Evolutionary conservation across 2,888 invertebrate genomes (phyloP), one percentile per base, ranked within the genome.

Genomic region (Pyrgus malvae): DNA sequence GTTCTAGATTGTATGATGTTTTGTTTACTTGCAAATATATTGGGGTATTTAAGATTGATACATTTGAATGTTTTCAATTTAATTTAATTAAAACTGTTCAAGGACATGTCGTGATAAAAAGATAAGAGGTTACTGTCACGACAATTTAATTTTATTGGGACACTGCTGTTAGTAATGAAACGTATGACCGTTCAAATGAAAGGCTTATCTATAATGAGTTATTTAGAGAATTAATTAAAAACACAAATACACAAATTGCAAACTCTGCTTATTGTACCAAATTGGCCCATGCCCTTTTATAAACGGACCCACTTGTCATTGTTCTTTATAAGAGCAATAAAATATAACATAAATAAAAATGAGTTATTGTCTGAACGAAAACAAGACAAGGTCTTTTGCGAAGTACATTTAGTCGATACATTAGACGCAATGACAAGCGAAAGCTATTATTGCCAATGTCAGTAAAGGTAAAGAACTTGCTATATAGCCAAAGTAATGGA

Each of bases 141-240:
- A 46, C 25, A 11, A 46, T 21, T 35, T 46, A 16, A 46, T 25
- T 35, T 37, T 25, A 23, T 37, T 25, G 14, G n/a, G 12, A 31
- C 42, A 23, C 16, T 37, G 23, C 5, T 37, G 2, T n/a, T 12
- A 46, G 19, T 46, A 33, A 21, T 33, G 12, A 33, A 21, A 8
- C 9, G 1, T 19, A 21, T 9, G 21, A 9, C n/a, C 12, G 7
- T 40, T 11, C 7, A 23, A 40, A 3, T 38, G 4, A 21, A 21
- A 11, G 21, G 3, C 31, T 21, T 23, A 23, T 23, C 23, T 23
- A 6, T n/a, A n/a, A n/a, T n/a, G n/a, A n/a, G n/a, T n/a, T n/a
- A n/a, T n/a, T n/a, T n/a, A n/a, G n/a, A n/a, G n/a, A n/a, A n/a
- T n/a, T n/a, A n/a, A n/a, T n/a, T n/a, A n/a, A n/a, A n/a, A n/a